phyloP scores from a whole-genome alignment of 2,797 vertebrate species.

The Ptychadena robeensis region DNA sequence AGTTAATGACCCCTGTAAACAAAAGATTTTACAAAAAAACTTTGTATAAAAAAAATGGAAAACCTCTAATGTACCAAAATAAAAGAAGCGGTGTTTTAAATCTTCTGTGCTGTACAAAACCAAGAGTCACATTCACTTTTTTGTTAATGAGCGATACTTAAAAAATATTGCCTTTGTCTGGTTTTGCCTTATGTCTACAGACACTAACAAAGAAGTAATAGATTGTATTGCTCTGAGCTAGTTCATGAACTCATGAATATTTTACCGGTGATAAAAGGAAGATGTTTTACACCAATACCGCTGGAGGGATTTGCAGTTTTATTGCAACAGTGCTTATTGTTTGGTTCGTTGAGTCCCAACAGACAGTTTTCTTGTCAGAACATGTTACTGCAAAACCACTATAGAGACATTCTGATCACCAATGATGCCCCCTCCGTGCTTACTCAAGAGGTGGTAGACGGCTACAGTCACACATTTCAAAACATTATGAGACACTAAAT shows the following conservation, averaged over 20 bases:
- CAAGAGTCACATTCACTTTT: no score
- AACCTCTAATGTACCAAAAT: no score
- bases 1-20: no score
- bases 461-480: neutral
- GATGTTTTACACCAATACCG: constrained; percentile 16
- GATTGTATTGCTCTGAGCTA: constrained; percentile 7
- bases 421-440: neutral
- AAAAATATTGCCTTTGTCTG: neutral
- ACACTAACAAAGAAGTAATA: neutral
- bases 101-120: no score
- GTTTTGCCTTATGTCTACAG: neutral
- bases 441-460: constrained; percentile 32
- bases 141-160: no score
- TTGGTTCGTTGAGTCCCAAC: constrained; percentile 6
- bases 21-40: no score
- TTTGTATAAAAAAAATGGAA: no score
- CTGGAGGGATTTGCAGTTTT: constrained; percentile 24
- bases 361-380: constrained; percentile 30
- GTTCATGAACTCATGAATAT: constrained; percentile 50
- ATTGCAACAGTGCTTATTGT: constrained; percentile 38
- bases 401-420: neutral
- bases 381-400: constrained; percentile 28
- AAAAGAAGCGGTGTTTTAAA: no score
- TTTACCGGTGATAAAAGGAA: constrained; percentile 44
- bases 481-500: neutral